Evolutionary conservation across 2,888 invertebrate species (phyloP), one percentile per base, ranked within the genome.

Genomic region (Yponomeuta plumbellus): DNA sequence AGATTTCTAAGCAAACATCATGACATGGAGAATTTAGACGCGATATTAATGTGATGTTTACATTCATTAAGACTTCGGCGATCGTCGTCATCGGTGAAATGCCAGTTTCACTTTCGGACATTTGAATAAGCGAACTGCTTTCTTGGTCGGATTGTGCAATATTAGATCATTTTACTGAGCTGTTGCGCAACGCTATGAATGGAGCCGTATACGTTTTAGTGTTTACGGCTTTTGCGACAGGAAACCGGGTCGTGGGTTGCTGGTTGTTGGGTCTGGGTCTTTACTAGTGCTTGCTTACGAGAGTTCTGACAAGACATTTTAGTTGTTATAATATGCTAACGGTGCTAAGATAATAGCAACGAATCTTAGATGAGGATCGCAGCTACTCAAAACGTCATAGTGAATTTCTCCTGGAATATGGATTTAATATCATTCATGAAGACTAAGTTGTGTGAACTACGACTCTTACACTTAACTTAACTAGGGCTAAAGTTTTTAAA

Each of bases 91-190:
- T 52, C 44, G 40, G 63, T 6, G 63, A 63, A 63, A 63, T 63
- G 26, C 17, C 11, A 22, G 26, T 64, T 64, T 64, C 64, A 64
- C 64, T 64, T 64, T 64, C 64, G 34, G 44, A 64, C 52, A 64
- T 63, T 63, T 63, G 44, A 63, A 63, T 63, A 63, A 63, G n/a
- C n/a, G 63, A 40, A 61, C 23, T 61, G 61, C 23, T 17, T 61
- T 39, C n/a, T 34, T 61, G 26, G 26, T 26, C 26, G 61, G 44
- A 52, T 63, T 63, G 39, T 20, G 63, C 39, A 63, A 63, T 63
- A 39, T 44, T 40, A 63, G 63, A 63, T 39, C 63, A 63, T 40
- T 63, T 26, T 58, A 58, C 58, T 11, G 21, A 8, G 20, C 58
- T 11, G 20, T 58, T 58, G 58, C 22, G 58, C 11, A 58, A 58